Conservation (phyloP, 2,888 invertebrate species). For the Pharmacophagus antenor region DNA sequence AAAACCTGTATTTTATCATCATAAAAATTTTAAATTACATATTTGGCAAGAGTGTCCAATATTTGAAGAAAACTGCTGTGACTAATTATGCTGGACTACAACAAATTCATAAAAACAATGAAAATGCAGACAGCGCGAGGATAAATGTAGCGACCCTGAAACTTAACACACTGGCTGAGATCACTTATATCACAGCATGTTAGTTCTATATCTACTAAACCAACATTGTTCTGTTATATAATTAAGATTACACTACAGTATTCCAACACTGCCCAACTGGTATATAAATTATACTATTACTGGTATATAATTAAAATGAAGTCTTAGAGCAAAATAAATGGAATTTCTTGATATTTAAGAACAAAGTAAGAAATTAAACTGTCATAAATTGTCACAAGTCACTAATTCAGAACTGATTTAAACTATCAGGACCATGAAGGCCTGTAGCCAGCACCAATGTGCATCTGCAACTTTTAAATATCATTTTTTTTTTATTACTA, state of each 20-base stretch:
- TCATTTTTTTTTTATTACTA: slow-evolving; percentile 4
- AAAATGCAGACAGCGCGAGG: slow-evolving; percentile 19
- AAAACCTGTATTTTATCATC: background rate
- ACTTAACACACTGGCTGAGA: slow-evolving; percentile 36
- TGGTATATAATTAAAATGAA: background rate
- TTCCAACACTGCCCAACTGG: background rate
- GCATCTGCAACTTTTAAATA: slow-evolving; percentile 4
- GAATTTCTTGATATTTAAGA: background rate
- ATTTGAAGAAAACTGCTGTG: background rate
- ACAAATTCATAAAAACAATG: background rate
- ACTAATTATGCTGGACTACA: no score
- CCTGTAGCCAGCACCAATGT: slow-evolving; percentile 21
- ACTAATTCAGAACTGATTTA: slow-evolving; percentile 2
- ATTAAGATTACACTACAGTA: background rate
- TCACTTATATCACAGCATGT: slow-evolving; percentile 45
- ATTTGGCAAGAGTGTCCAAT: background rate
- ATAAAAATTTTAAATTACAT: background rate
- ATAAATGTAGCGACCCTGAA: slow-evolving; percentile 11
- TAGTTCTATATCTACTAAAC: slow-evolving; percentile 29
- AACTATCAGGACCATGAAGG: slow-evolving; percentile 13
- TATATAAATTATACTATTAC: slow-evolving; percentile 2
- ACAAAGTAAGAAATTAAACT: background rate
- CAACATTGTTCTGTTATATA: background rate
- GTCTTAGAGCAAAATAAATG: background rate
- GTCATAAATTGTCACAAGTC: slow-evolving; percentile 14